These are phyloP conservation scores for Tinamus major DNA, from an alignment of 2,797 vertebrate species.

Conservation along the genomic window DNA sequence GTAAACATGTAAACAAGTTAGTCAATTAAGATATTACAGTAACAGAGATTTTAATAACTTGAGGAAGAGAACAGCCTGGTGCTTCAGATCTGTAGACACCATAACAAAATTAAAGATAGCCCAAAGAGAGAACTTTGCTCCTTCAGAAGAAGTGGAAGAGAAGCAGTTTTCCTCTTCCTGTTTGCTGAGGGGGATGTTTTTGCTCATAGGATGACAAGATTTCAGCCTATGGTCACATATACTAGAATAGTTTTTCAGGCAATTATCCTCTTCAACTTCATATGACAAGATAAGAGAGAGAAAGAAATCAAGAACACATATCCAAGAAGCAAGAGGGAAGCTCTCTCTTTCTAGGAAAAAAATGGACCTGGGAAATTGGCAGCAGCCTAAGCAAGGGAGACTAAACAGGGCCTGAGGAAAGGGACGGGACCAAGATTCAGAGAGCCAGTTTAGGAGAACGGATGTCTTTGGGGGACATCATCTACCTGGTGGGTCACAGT, in stretches of 20 bases:
- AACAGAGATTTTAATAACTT: background rate
- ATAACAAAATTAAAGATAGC: background rate
- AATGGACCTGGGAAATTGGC: background rate
- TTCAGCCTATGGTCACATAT: background rate
- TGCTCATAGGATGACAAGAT: background rate
- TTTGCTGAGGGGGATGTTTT: background rate
- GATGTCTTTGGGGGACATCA: fast-evolving
- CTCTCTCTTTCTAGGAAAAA: no score
- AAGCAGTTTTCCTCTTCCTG: background rate
- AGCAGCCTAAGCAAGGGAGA: fast-evolving
- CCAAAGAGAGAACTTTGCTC: background rate
- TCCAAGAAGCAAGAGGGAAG: background rate
- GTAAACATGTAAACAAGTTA: background rate
- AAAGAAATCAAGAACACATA: background rate
- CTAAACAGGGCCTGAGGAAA: background rate
- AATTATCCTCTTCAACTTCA: background rate
- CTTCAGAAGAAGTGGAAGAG: background rate
- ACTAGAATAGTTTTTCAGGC: background rate
- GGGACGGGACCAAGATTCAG: fast-evolving
- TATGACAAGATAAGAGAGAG: background rate
- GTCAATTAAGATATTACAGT: background rate
- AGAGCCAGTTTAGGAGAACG: fast-evolving
- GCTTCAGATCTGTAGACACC: background rate
- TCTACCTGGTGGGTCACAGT: no score
- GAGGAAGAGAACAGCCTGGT: background rate